Conservation (phyloP, 2,888 invertebrate genomes). For the Protodeltote pygarga region DNA sequence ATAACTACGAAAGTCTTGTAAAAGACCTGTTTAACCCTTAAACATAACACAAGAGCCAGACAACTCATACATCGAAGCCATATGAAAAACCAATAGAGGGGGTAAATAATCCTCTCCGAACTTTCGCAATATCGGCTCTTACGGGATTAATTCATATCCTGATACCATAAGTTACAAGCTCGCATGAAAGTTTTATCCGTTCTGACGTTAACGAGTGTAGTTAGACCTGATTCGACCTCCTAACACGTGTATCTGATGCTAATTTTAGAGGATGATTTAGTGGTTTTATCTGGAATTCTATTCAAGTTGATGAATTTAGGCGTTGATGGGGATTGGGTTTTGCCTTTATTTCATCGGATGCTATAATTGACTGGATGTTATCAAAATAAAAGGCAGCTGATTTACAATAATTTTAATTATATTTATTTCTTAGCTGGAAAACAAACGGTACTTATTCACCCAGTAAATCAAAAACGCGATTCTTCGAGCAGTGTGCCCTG, state of each 20-base stretch:
- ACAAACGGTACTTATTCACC: too few species aligned
- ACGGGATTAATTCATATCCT: conserved; percentile 68
- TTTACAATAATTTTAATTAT: too few species aligned
- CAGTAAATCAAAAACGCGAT: too few species aligned
- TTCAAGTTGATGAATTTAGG: too few species aligned
- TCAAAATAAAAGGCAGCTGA: too few species aligned
- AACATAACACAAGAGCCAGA: conserved; percentile 43
- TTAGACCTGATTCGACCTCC: conserved; percentile 43
- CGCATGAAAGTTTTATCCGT: conserved; percentile 62
- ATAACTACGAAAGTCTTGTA: too few species aligned
- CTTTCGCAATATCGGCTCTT: conserved; percentile 68
- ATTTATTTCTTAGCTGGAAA: too few species aligned
- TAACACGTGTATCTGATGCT: conserved; percentile 35
- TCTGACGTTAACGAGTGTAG: conserved; percentile 58
- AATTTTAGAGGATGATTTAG: conserved; percentile 28
- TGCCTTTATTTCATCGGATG: too few species aligned
- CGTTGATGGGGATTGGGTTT: too few species aligned
- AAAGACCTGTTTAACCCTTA: conserved; percentile 8
- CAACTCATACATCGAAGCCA: conserved; percentile 45
- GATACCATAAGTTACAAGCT: conserved; percentile 60
- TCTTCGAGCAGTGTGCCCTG: too few species aligned
- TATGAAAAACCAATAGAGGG: conserved; percentile 54
- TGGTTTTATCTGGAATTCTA: background rate
- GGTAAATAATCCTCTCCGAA: conserved; percentile 56
- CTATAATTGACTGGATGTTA: too few species aligned